Percentiles rank a stretch among this genome's conserved stretches.
Evolutionary conservation across 2,888 invertebrate species (phyloP).

Genomic region (Drosophila flavopinicola): DNA sequence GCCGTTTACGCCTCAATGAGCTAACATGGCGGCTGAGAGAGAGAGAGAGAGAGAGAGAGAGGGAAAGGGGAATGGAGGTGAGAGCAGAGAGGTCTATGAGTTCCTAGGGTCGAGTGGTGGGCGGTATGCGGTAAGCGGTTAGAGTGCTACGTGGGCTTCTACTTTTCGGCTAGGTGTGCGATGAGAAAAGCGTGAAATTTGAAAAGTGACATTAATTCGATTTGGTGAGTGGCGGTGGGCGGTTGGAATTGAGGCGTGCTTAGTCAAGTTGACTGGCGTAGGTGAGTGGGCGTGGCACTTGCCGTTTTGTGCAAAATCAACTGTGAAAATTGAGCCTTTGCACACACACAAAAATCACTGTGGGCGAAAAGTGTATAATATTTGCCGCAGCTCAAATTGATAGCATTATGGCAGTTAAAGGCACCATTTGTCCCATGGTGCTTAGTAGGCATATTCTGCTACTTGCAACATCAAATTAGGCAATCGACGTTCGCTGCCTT

Average conservation of each 20-base stretch:
- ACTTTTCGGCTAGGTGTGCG: slow-evolving; percentile 24
- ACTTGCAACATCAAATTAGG: slow-evolving; percentile 55
- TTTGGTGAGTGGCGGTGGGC: slow-evolving; percentile 39
- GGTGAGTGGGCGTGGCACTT: slow-evolving; percentile 4
- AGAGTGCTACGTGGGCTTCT: slow-evolving; percentile 2
- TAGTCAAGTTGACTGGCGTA: slow-evolving; percentile 21
- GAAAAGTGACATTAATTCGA: slow-evolving; percentile 74
- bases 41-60: background rate
- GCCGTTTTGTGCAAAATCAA: slow-evolving; percentile 57
- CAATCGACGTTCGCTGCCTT: slow-evolving; percentile 55
- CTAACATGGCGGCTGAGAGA: slow-evolving; percentile 9
- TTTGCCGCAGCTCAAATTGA: too few relatives aligned
- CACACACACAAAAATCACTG: slow-evolving; percentile 5
- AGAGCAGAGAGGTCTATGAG: background rate
- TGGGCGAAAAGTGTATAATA: too few relatives aligned
- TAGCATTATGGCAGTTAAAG: background rate
- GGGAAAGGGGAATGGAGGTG: background rate
- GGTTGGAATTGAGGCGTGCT: slow-evolving; percentile 21
- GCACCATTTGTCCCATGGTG: slow-evolving; percentile 1
- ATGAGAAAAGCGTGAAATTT: slow-evolving; percentile 67
- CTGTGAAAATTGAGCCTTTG: slow-evolving; percentile 70
- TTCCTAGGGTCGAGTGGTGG: slow-evolving; percentile 5
- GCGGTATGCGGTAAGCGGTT: slow-evolving; percentile 7
- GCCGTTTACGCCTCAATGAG: slow-evolving; percentile 54
- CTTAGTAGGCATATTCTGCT: slow-evolving; percentile 10